phyloP scores from a whole-genome alignment of 2,888 invertebrate species.

The Nycteola revayana region DNA sequence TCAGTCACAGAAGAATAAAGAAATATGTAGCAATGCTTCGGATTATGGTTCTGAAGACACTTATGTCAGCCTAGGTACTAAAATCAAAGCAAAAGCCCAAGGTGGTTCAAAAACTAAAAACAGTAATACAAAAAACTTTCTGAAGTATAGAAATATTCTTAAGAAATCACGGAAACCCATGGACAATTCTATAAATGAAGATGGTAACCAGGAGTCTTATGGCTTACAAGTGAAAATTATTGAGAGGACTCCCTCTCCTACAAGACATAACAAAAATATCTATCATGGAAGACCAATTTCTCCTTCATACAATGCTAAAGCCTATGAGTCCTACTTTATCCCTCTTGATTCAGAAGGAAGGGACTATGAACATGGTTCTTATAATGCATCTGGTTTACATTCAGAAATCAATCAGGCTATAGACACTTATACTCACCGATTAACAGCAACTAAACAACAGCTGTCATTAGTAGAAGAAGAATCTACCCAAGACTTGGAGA shows the following conservation, averaged over 20 bases:
- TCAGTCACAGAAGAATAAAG: conserved; percentile 43
- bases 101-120: conserved; percentile 54
- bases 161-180: conserved; percentile 55
- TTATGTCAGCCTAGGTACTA: conserved; percentile 73
- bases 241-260: conserved; percentile 53
- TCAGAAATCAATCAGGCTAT: conserved; percentile 54
- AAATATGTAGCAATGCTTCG: conserved; percentile 68
- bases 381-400: conserved; percentile 48
- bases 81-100: conserved; percentile 78
- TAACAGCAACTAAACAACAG: conserved; percentile 63
- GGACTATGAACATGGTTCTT: conserved; percentile 43
- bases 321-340: conserved; percentile 66
- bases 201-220: conserved; percentile 45
- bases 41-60: conserved; percentile 78
- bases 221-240: conserved; percentile 68
- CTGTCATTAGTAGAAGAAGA: conserved; percentile 78
- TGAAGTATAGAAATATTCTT: conserved; percentile 61
- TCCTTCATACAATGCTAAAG: conserved; percentile 50
- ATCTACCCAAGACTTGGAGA: conserved; percentile 72
- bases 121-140: conserved; percentile 51
- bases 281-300: conserved; percentile 45
- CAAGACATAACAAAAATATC: conserved; percentile 41
- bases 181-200: conserved; percentile 47
- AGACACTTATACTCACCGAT: conserved; percentile 56
- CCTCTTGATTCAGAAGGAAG: conserved; percentile 49